Base-by-base conservation (phyloP, 2,888 invertebrate genomes). In the Agrotis clavis region DNA sequence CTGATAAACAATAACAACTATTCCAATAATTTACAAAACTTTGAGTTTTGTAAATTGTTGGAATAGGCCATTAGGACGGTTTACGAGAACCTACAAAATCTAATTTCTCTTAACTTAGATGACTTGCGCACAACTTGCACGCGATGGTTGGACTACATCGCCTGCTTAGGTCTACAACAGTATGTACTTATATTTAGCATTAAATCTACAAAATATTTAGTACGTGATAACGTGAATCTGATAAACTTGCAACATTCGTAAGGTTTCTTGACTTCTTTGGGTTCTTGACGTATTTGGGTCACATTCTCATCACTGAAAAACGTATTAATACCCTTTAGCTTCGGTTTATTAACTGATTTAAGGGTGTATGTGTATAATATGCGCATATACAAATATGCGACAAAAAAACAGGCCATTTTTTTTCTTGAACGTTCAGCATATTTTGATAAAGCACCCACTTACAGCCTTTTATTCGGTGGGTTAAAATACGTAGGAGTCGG, bases 21-120 rank as follows among this genome's bases (percentile, higher is more conserved):
- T n/a, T n/a, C n/a, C n/a, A n/a, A n/a, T n/a, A n/a, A n/a, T n/a
- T n/a, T n/a, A n/a, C n/a, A n/a, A n/a, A n/a, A n/a, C n/a, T n/a
- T n/a, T n/a, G 64, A 76, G 59, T 67, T 79, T 54, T 79, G 50
- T 75, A 69, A 71, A 66, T 68, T 65, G 48, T 66, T 64, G n/a
- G 56, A 72, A 66, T 64, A 69, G 63, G 72, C 66, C 56, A 11
- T 79, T 72, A 69, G 25, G 66, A 47, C 63, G 30, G 66, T 79
- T 79, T 76, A 79, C 63, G 72, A 67, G 63, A 53, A 77, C 66
- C 72, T 63, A 77, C 66, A 56, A 77, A 79, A 73, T 76, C 56
- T 66, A 68, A 72, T 67, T 72, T 56, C 56, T 66, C 48, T 66
- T 66, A 76, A 79, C 72, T 79, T 72, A 63, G 54, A 76, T 76